These are phyloP conservation scores for Alfaro cultratus DNA, from an alignment of 2,797 vertebrate genomes.

Conservation along the genomic window DNA sequence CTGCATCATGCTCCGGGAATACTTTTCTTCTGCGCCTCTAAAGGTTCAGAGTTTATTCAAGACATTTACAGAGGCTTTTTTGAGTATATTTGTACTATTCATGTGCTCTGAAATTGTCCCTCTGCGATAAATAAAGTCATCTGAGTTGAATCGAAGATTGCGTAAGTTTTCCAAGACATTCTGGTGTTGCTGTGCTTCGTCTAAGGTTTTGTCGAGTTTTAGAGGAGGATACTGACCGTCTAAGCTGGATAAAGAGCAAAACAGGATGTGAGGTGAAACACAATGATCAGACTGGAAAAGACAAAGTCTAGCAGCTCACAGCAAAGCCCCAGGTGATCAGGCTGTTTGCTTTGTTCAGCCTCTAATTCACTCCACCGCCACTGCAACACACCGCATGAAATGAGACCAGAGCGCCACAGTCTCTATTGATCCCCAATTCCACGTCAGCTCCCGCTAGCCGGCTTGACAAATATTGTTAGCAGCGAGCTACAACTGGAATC, in stretches of 20 bases:
- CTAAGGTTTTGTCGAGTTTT: conserved; percentile 42
- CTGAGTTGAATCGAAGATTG: no score
- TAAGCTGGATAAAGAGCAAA: conserved; percentile 35
- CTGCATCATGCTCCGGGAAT: neutral
- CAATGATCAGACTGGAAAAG: conserved; percentile 60
- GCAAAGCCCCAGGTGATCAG: conserved; percentile 68
- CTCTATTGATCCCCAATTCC: conserved; percentile 68
- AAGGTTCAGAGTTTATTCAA: neutral
- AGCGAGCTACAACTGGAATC: conserved; percentile 39
- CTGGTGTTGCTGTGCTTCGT: neutral
- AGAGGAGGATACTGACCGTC: conserved; percentile 48
- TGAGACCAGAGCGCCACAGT: conserved; percentile 50
- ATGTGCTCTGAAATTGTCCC: no score
- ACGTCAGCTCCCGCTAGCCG: conserved; percentile 34
- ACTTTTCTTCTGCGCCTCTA: neutral
- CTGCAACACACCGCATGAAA: conserved; percentile 69
- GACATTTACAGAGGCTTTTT: neutral
- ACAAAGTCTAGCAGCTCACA: conserved; percentile 68
- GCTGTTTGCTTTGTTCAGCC: conserved; percentile 68
- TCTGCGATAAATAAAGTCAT: no score
- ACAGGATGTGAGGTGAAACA: conserved; percentile 58
- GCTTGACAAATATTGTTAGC: conserved; percentile 48
- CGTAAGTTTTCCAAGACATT: neutral
- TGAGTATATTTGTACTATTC: no score
- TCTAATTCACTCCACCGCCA: conserved; percentile 62